Evolutionary conservation across 2,113 vertebrate species (phyloP).

Genomic region (Mirounga angustirostris): DNA sequence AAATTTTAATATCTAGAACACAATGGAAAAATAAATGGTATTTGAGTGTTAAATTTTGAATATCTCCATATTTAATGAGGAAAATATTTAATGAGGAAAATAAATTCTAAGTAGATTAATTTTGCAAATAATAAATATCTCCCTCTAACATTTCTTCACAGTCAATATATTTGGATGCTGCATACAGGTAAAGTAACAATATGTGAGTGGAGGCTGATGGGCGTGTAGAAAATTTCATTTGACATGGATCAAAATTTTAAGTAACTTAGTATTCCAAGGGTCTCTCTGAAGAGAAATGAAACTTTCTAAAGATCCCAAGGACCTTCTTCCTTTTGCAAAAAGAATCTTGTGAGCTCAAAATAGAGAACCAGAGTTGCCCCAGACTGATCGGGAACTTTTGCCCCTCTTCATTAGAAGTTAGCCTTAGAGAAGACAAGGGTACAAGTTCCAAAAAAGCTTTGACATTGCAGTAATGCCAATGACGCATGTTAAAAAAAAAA

Average conservation of each 20-base stretch:
- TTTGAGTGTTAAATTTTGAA: not conserved
- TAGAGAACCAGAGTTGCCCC: not conserved
- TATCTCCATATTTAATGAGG: not conserved
- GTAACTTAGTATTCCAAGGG: not conserved
- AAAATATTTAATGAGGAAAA: slow-evolving; percentile 9
- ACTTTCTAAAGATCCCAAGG: not conserved
- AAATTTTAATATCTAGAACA: not conserved
- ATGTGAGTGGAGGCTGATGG: not conserved
- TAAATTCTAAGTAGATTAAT: not conserved
- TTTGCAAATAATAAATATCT: not conserved
- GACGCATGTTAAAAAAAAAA: not conserved
- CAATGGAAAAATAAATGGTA: not conserved
- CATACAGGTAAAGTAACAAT: not conserved
- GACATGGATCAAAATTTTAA: not conserved
- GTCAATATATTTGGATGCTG: not conserved
- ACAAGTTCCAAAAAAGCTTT: not conserved
- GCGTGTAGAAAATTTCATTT: not conserved
- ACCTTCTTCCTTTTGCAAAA: not conserved
- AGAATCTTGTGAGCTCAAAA: not conserved
- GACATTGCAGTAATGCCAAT: not conserved
- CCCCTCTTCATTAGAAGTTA: not conserved
- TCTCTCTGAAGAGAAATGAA: not conserved
- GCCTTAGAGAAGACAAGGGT: not conserved
- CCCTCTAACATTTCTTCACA: not conserved
- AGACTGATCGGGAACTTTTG: not conserved